phyloP scores from a whole-genome alignment of 2,797 vertebrate species.

The Pipistrellus nathusii region DNA sequence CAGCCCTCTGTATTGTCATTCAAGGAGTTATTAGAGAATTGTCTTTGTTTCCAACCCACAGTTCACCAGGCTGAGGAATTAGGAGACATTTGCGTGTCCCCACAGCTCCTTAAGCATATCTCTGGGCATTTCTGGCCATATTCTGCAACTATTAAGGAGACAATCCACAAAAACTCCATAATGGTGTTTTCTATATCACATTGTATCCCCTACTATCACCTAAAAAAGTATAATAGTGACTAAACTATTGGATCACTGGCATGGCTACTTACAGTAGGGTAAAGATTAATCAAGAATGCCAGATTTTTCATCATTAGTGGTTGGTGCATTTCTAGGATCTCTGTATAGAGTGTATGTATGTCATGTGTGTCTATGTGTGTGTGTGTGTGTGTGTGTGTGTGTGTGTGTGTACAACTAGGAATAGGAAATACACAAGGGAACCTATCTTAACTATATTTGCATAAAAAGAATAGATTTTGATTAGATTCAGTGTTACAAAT shows the following conservation, averaged over 20 bases:
- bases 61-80: not conserved
- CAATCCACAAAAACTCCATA: not conserved
- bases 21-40: not conserved
- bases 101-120: not conserved
- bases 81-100: not conserved
- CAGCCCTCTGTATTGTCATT: not conserved
- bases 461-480: conserved; percentile 1
- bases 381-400: not conserved
- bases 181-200: not conserved
- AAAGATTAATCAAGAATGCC: not conserved
- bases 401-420: not conserved
- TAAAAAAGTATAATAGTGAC: not conserved
- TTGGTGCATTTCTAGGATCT: not conserved
- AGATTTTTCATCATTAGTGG: not conserved
- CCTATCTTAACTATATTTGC: not conserved
- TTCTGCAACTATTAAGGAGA: not conserved
- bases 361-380: not conserved
- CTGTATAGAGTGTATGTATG: not conserved
- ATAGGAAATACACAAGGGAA: not conserved
- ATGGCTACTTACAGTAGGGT: not conserved
- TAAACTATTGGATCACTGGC: not conserved
- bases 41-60: not conserved
- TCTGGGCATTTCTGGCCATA: not conserved
- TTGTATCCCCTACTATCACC: not conserved
- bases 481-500: not conserved